phyloP scores from a whole-genome alignment of 64 coral and sea anemone genomes.

The Porites australiensis region DNA sequence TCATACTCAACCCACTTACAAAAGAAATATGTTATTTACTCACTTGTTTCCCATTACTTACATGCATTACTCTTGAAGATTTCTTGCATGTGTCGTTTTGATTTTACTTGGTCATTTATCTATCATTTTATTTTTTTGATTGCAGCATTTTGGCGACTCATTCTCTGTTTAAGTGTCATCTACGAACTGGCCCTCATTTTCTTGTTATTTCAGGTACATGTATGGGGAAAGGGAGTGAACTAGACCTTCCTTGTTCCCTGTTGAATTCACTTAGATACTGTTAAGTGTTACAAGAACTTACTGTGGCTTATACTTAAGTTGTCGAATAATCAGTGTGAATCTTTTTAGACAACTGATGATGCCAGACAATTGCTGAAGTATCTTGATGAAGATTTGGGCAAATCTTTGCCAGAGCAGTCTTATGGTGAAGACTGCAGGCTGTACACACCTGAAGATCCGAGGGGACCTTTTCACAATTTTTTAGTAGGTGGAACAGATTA shows the following conservation, averaged over 20 bases:
- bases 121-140: not conserved
- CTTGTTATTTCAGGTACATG: constrained; percentile 86
- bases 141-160: constrained; percentile 89
- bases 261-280: too few relatives aligned
- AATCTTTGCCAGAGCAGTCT: constrained; percentile 73
- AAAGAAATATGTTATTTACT: too few relatives aligned
- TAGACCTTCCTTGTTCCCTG: not conserved
- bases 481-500: constrained; percentile 41
- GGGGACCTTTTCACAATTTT: constrained; percentile 81
- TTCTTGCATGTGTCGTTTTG: not conserved
- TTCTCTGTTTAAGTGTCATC: constrained; percentile 86
- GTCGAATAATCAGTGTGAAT: not conserved
- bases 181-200: constrained; percentile 88
- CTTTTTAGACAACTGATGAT: constrained; percentile 74
- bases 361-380: constrained; percentile 87
- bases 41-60: too few relatives aligned
- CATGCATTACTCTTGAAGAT: too few relatives aligned
- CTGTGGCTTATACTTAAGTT: too few relatives aligned
- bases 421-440: constrained; percentile 89
- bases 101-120: not conserved
- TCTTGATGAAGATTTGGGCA: constrained; percentile 80
- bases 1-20: too few relatives aligned
- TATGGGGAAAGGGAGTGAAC: not conserved
- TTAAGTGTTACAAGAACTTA: too few relatives aligned
- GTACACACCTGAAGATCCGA: constrained; percentile 87